Evolutionary conservation across 2,888 invertebrate genomes (phyloP).

Genomic region (Ectemnius continuus): DNA sequence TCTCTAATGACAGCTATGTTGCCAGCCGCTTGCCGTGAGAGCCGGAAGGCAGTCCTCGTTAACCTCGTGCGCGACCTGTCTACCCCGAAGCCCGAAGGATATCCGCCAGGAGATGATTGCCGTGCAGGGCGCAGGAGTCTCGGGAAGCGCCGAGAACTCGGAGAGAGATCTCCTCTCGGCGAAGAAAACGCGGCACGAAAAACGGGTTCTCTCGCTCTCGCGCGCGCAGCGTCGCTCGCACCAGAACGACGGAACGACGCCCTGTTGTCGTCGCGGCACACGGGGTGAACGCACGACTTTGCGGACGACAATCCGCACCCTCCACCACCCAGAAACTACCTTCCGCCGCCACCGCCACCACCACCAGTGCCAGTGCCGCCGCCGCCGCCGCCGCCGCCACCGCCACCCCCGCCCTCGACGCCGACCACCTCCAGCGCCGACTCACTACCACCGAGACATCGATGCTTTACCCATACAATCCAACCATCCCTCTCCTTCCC

Average conservation of each 20-base stretch:
- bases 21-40: no score
- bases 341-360: conserved; percentile 62
- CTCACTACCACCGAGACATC: conserved; percentile 30
- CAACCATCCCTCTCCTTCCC: neutral
- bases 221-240: conserved; percentile 58
- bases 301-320: conserved; percentile 72
- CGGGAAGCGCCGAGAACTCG: neutral
- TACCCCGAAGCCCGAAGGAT: no score
- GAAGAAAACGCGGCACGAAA: conserved; percentile 34
- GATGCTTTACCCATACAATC: conserved; percentile 1
- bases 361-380: conserved; percentile 15
- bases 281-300: conserved; percentile 77
- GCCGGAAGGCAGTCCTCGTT: no score
- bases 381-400: conserved; percentile 25
- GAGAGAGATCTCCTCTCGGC: conserved; percentile 34
- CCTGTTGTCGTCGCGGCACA: conserved; percentile 75
- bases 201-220: conserved; percentile 37
- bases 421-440: conserved; percentile 42
- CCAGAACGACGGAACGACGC: conserved; percentile 73
- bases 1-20: no score
- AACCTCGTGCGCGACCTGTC: no score
- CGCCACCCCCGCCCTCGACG: conserved; percentile 47
- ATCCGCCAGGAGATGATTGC: no score
- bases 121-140: no score
- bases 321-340: conserved; percentile 70